These are phyloP conservation scores for Gadopsis bispinosus DNA, from an alignment of 2,797 vertebrate species.

Conservation along the genomic window DNA sequence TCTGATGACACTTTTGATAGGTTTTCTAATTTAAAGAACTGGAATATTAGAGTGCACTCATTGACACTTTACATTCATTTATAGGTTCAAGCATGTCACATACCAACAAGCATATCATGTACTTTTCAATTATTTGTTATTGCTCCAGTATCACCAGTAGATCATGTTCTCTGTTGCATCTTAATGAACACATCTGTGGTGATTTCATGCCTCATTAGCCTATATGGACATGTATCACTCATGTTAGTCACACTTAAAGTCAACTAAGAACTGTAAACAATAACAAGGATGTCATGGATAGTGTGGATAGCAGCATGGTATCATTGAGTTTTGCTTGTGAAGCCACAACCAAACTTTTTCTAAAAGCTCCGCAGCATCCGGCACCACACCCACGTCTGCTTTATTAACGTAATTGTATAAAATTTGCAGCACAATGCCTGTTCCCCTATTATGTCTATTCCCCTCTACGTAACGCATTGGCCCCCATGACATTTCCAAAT, in stretches of 20 bases:
- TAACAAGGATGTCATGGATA: not conserved
- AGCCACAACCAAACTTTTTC: slow-evolving; percentile 23
- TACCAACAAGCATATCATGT: slow-evolving; percentile 27
- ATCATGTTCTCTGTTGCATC: slow-evolving; percentile 44
- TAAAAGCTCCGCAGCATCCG: slow-evolving; percentile 7
- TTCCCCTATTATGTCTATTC: not conserved
- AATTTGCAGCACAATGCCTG: slow-evolving; percentile 11
- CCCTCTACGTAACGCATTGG: not conserved
- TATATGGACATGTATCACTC: slow-evolving; percentile 42
- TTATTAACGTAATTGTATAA: slow-evolving; percentile 45
- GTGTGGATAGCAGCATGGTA: not conserved
- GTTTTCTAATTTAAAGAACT: not conserved
- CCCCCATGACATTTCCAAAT: slow-evolving; percentile 30
- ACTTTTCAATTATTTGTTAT: slow-evolving; percentile 14
- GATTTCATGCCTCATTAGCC: slow-evolving; percentile 69
- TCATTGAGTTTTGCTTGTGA: not conserved
- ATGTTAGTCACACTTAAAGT: slow-evolving; percentile 40
- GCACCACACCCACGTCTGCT: slow-evolving; percentile 41
- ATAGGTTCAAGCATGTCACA: slow-evolving; percentile 11
- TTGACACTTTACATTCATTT: not conserved
- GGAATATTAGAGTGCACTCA: not conserved
- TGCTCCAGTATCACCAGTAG: slow-evolving; percentile 18
- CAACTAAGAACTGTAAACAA: slow-evolving; percentile 19
- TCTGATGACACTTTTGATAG: not conserved
- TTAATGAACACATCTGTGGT: slow-evolving; percentile 63